These are phyloP conservation scores for Sebastolobus alascanus DNA, from an alignment of 2,797 vertebrate species.

Conservation along the genomic window DNA sequence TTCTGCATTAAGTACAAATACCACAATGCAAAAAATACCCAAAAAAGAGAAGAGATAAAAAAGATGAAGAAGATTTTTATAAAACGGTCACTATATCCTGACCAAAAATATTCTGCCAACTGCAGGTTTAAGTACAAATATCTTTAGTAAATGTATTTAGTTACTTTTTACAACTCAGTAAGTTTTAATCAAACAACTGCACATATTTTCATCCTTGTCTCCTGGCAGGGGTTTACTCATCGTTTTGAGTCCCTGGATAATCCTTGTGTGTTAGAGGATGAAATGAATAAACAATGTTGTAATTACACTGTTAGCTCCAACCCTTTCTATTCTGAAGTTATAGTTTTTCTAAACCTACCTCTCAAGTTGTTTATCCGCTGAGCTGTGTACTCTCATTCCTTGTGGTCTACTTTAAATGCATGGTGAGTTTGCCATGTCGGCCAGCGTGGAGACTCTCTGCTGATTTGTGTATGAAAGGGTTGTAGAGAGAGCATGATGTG, in stretches of 20 bases:
- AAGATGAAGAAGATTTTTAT: too few relatives aligned
- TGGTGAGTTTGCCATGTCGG: constrained; percentile 26
- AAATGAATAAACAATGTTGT: background rate
- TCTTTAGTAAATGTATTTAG: too few relatives aligned
- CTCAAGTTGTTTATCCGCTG: background rate
- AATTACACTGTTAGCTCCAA: background rate
- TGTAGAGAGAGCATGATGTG: background rate
- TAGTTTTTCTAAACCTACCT: constrained; percentile 15
- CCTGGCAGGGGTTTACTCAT: background rate
- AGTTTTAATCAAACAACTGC: background rate
- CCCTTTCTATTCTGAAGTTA: constrained; percentile 2
- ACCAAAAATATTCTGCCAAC: background rate
- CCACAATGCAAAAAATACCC: too few relatives aligned
- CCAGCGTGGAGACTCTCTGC: background rate
- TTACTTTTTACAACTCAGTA: background rate
- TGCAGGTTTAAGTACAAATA: background rate
- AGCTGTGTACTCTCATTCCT: constrained; percentile 21
- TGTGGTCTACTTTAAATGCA: constrained; percentile 58
- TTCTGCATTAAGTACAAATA: background rate
- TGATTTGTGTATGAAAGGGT: constrained; percentile 34
- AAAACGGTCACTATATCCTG: too few relatives aligned
- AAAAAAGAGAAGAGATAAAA: too few relatives aligned
- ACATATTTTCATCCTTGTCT: background rate
- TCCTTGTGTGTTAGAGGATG: background rate
- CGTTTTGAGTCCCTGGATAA: background rate